Percentiles rank a stretch among this genome's conserved stretches.
phyloP scores from a whole-genome alignment of 1,140 invertebrate genomes.

The Meloidogyne hapla region DNA sequence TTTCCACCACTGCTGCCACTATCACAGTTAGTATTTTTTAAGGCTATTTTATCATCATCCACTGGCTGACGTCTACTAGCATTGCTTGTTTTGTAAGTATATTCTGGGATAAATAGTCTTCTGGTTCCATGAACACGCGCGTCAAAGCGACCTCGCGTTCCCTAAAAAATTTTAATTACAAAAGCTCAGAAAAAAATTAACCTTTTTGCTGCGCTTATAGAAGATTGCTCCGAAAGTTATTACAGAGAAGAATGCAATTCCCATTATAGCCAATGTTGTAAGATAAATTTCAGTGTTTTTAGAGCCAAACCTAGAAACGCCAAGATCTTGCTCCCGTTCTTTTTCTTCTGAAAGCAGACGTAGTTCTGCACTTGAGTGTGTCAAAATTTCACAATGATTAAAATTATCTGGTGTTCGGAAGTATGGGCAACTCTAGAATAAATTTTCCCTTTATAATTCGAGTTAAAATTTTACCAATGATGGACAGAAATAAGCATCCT shows the following conservation, averaged over 20 bases:
- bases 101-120: conserved; percentile 9
- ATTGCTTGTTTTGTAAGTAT: neutral
- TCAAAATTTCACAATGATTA: conserved; percentile 48
- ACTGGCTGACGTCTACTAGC: neutral
- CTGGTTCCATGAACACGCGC: conserved; percentile 7
- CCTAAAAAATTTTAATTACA: conserved; percentile 44
- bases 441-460: neutral
- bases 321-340: conserved; percentile 10
- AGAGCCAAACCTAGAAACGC: conserved; percentile 4
- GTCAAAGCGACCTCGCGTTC: conserved; percentile 40
- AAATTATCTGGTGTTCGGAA: conserved; percentile 55
- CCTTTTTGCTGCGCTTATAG: conserved; percentile 58
- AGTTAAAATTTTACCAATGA: conserved; percentile 35
- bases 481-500: conserved; percentile 58
- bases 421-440: conserved; percentile 50
- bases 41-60: neutral
- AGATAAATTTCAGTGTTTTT: conserved; percentile 45
- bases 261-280: conserved; percentile 45
- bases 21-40: neutral
- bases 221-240: conserved; percentile 54
- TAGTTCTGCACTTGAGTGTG: conserved; percentile 44
- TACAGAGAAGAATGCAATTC: conserved; percentile 47
- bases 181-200: conserved; percentile 30
- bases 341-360: conserved; percentile 26
- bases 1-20: neutral